These are phyloP conservation scores for Catamblyrhynchus diadema DNA, from an alignment of 2,797 vertebrate species.

Conservation along the genomic window DNA sequence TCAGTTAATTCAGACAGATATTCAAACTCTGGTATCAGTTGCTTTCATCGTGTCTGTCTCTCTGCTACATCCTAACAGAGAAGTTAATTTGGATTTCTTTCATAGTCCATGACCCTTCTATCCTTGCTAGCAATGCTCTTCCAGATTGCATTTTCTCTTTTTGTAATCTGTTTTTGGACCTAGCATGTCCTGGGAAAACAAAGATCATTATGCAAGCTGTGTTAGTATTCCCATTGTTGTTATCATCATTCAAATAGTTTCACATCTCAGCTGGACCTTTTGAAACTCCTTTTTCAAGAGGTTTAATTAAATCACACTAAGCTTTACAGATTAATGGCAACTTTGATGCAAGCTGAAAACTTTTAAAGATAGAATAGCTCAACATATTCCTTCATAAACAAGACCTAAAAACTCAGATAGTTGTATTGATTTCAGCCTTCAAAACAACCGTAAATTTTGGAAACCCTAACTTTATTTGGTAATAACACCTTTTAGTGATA, in stretches of 20 bases:
- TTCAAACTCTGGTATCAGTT: background rate
- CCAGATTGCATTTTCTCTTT: background rate
- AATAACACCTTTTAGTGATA: background rate
- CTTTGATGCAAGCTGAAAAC: background rate
- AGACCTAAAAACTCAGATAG: background rate
- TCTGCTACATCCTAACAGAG: fast-evolving
- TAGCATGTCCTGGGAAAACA: background rate
- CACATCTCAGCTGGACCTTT: background rate
- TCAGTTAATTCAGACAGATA: background rate
- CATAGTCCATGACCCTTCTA: background rate
- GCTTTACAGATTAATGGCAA: background rate
- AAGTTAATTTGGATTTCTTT: background rate
- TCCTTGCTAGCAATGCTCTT: background rate
- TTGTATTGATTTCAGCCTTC: background rate
- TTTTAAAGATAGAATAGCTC: background rate
- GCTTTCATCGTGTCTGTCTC: background rate
- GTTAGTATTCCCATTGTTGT: background rate
- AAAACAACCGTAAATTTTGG: background rate
- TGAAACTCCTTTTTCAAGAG: background rate
- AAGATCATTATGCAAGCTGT: background rate
- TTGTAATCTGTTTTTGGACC: background rate
- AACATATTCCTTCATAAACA: background rate
- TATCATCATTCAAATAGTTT: background rate
- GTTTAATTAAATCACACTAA: background rate
- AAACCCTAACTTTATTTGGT: background rate